Evolutionary conservation across 1,140 invertebrate species (phyloP).

Genomic region (Fopius arisanus): DNA sequence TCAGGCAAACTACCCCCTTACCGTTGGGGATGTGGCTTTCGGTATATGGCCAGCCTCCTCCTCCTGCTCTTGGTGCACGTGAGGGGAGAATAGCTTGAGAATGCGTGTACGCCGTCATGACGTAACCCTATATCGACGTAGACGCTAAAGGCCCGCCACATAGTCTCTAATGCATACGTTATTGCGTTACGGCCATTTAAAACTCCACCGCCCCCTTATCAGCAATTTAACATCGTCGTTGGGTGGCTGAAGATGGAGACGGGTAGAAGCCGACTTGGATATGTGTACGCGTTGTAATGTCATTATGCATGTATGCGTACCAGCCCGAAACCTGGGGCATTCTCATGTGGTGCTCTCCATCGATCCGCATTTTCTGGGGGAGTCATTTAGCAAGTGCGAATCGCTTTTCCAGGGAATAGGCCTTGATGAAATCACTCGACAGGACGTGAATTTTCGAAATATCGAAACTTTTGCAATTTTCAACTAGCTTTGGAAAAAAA

Average conservation of each 20-base stretch:
- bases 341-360: neutral
- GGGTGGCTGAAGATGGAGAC: neutral
- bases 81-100: neutral
- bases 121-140: conserved; percentile 1
- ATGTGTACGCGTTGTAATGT: neutral
- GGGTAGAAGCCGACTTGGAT: neutral
- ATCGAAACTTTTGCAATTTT: too few species aligned
- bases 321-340: too few species aligned
- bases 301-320: neutral
- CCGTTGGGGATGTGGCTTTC: neutral
- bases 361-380: neutral
- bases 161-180: conserved; percentile 49
- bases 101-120: neutral
- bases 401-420: too few species aligned
- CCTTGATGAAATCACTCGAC: too few species aligned
- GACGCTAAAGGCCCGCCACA: conserved; percentile 42
- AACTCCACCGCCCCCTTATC: conserved; percentile 34
- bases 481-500: too few species aligned
- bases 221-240: conserved; percentile 9
- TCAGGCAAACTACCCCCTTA: conserved; percentile 53
- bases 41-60: neutral
- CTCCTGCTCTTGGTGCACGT: neutral
- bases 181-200: conserved; percentile 51
- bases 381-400: too few species aligned
- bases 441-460: too few species aligned